These are phyloP conservation scores for Cariama cristata DNA, from an alignment of 2,113 vertebrate species.

Conservation along the genomic window DNA sequence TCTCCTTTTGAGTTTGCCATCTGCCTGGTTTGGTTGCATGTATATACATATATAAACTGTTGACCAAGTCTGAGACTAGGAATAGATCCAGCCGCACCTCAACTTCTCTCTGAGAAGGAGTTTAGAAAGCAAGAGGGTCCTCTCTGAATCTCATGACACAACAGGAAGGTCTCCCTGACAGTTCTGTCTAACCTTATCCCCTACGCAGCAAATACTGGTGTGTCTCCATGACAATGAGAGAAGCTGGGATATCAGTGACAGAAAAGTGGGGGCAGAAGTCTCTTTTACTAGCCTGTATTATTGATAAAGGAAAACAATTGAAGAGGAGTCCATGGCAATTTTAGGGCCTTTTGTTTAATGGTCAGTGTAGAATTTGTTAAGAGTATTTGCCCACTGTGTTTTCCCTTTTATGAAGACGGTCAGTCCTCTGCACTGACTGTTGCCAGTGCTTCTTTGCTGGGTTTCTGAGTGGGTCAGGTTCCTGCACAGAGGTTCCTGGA, in stretches of 20 bases:
- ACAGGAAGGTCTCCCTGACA: too few species aligned
- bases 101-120: too few species aligned
- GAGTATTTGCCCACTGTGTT: background rate
- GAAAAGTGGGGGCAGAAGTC: background rate
- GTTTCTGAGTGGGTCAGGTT: background rate
- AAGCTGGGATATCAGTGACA: background rate
- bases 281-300: background rate
- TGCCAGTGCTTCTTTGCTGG: background rate
- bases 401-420: background rate
- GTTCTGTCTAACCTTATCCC: too few species aligned
- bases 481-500: conserved; percentile 1
- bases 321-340: background rate
- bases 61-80: too few species aligned
- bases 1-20: too few species aligned
- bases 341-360: background rate
- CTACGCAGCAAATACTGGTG: too few species aligned
- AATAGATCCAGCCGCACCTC: too few species aligned
- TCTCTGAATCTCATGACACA: too few species aligned
- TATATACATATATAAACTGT: too few species aligned
- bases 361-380: background rate
- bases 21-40: too few species aligned
- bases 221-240: background rate
- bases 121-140: too few species aligned
- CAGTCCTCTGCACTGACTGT: background rate
- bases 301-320: background rate